A percentile compares a stretch with the other conserved stretches of the same genome.
Evolutionary conservation across 2,113 vertebrate genomes (phyloP).

Genomic region (Onychostruthus taczanowskii): DNA sequence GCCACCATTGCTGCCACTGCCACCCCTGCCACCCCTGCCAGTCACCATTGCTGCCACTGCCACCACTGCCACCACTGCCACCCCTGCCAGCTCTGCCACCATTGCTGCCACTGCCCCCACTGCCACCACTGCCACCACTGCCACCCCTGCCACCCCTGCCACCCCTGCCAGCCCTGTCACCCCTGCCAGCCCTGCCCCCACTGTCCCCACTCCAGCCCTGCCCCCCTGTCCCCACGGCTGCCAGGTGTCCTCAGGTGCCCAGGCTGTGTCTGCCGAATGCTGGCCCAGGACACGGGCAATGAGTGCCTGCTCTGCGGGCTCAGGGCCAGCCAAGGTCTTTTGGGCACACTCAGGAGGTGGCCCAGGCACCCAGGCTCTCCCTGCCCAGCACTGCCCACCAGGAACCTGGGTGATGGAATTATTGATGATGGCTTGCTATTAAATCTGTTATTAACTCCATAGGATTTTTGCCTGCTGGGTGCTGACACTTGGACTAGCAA

Average conservation of each 20-base stretch:
- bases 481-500: not conserved
- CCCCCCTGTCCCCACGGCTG: not conserved
- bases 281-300: not conserved
- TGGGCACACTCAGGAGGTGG: rapidly evolving
- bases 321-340: rapidly evolving
- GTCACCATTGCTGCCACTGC: too few relatives aligned
- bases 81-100: too few relatives aligned
- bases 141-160: too few relatives aligned
- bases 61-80: too few relatives aligned
- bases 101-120: too few relatives aligned
- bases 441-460: not conserved
- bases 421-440: not conserved
- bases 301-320: not conserved
- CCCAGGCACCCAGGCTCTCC: not conserved
- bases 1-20: too few relatives aligned
- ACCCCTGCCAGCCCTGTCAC: too few relatives aligned
- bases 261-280: not conserved
- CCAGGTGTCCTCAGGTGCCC: not conserved
- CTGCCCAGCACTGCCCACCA: rapidly evolving
- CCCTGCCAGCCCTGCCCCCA: too few relatives aligned
- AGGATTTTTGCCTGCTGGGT: not conserved
- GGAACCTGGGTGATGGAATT: not conserved
- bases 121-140: too few relatives aligned
- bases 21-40: too few relatives aligned
- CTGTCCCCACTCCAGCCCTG: too few relatives aligned